Conservation (phyloP, 2,113 vertebrate species). For the Sylvia atricapilla region DNA sequence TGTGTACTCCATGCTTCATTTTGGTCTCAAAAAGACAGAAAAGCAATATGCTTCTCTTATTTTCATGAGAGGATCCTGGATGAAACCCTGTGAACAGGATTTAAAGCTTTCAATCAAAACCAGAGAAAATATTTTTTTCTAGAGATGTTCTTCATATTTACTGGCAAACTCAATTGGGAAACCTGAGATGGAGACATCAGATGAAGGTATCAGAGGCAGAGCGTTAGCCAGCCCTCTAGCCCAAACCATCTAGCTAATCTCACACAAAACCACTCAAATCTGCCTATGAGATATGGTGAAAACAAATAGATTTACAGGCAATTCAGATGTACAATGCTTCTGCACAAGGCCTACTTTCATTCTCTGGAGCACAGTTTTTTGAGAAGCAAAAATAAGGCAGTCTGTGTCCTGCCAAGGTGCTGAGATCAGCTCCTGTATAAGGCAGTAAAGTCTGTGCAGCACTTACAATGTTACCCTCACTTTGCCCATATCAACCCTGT, state of each 20-base stretch:
- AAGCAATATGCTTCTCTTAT: not conserved
- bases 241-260: not conserved
- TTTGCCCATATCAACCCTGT: fast-evolving
- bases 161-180: not conserved
- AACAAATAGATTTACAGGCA: not conserved
- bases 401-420: not conserved
- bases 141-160: not conserved
- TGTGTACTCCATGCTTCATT: not conserved
- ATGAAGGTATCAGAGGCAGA: not conserved
- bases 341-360: not conserved
- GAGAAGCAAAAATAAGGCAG: not conserved
- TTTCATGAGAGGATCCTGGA: not conserved
- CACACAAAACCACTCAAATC: not conserved
- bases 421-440: not conserved
- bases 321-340: not conserved
- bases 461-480: not conserved
- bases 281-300: not conserved
- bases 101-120: not conserved
- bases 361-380: not conserved
- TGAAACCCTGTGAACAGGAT: not conserved
- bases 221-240: not conserved
- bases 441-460: not conserved
- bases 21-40: not conserved
- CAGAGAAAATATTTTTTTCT: not conserved
- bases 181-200: not conserved